Base-by-base conservation (phyloP, 2,113 vertebrate genomes). In the Sapayoa aenigma region DNA sequence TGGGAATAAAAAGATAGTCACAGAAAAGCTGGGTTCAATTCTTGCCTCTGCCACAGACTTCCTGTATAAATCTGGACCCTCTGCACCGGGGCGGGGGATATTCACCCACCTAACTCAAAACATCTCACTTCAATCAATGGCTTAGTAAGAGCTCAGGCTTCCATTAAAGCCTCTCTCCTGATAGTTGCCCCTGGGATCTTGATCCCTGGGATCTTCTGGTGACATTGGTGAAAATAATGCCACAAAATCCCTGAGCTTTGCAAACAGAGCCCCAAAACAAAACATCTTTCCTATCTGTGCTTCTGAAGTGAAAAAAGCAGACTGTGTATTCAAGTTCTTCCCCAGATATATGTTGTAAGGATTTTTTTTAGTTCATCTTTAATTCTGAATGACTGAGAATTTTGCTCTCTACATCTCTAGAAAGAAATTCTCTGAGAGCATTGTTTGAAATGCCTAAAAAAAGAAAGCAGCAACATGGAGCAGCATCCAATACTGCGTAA, bases 21-120 rank as follows among this genome's bases (percentile, higher is more conserved):
- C 79, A 84, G 79, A 58, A 96, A 97, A 96, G 92, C 92, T 97
- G 96, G 89, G 93, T 96, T 96, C 93, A 96, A 94, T 96, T 97
- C 96, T 96, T 96, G 85, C 87, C 88, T 96, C 83, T 95, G 92
- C 93, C 95, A 96, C 94, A 93, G 85, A 72, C 95, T 96, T 96
- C 95, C 93, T 97, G 87, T 94, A 94, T 93, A 94, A 95, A 93
- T 56, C 78, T 93, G 93, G 88, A 95, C 5, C 0, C 2, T 8
- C 47, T 81, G 79, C 88, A 80, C 39, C 0, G 10, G 33, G 53
- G 73, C n/a, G 63, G 53, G 73, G 37, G 63, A 44, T 71, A 67
- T 55, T 94, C 68, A 50, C 90, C 59, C 72, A 66, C 59, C 50
- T 93, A 87, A 94, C 91, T 87, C 89, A 86, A 90, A 96, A 20